phyloP scores from a whole-genome alignment of 2,888 invertebrate species.

The Neoitamus cyanurus region DNA sequence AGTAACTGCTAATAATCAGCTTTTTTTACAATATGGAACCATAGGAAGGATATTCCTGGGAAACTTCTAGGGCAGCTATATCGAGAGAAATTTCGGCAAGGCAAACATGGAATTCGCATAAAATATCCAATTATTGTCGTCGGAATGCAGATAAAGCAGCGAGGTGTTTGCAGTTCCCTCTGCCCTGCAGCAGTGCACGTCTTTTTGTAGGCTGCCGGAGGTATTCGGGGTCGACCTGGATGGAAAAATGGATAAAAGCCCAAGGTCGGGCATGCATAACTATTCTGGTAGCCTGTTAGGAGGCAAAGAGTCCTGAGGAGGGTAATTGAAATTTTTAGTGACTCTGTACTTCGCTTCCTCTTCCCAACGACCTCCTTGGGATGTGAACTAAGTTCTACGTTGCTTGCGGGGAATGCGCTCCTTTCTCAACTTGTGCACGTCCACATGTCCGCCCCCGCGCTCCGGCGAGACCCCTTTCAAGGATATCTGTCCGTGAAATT shows the following conservation, averaged over 20 bases:
- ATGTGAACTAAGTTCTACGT: background rate
- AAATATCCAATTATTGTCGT: slow-evolving; percentile 31
- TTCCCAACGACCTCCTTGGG: background rate
- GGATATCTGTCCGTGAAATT: slow-evolving; percentile 33
- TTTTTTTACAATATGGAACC: no score
- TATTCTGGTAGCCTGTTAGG: background rate
- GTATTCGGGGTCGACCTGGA: background rate
- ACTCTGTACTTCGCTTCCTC: background rate
- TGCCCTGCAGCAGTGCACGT: background rate
- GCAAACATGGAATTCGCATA: slow-evolving; percentile 35
- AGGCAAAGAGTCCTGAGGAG: background rate
- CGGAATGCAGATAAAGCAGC: slow-evolving; percentile 1
- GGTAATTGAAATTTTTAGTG: slow-evolving; percentile 38
- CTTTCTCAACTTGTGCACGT: slow-evolving; percentile 3
- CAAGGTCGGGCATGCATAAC: background rate
- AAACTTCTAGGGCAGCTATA: background rate
- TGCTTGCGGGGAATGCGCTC: background rate
- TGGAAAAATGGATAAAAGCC: background rate
- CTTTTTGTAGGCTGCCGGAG: background rate
- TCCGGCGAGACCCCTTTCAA: background rate
- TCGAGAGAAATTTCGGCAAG: background rate
- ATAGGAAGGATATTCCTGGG: no score
- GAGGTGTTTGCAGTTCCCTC: background rate
- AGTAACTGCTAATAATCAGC: no score
- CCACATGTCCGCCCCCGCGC: background rate